Conservation (phyloP, 2,113 vertebrate species). For the Vulpes vulpes region DNA sequence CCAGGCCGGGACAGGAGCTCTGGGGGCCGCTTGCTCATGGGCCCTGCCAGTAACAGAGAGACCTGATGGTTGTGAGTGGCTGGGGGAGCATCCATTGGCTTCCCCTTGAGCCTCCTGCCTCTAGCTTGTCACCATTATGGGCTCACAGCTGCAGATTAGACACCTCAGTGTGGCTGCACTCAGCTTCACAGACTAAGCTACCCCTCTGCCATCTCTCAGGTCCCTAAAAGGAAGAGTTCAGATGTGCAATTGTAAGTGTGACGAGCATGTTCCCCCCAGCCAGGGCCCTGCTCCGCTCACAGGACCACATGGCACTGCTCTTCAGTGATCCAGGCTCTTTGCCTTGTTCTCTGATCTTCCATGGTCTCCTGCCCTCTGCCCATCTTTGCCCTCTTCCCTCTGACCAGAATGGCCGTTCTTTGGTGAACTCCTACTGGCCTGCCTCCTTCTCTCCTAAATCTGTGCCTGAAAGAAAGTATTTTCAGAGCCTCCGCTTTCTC, state of each 20-base stretch:
- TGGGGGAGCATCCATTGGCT: fast-evolving
- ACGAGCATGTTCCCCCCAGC: fast-evolving
- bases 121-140: fast-evolving
- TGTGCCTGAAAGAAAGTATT: no score
- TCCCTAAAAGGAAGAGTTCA: neutral
- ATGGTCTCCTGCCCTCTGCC: neutral
- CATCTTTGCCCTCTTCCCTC: neutral
- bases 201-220: fast-evolving
- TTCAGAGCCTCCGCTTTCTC: neutral
- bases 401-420: neutral
- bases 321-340: fast-evolving
- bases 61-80: neutral
- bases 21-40: fast-evolving
- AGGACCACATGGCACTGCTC: neutral
- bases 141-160: neutral
- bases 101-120: fast-evolving
- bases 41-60: fast-evolving
- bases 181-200: neutral
- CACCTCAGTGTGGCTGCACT: fast-evolving
- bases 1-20: fast-evolving
- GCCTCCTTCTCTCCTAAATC: neutral
- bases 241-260: fast-evolving
- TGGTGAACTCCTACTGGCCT: neutral
- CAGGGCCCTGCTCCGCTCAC: neutral
- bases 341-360: fast-evolving